A percentile compares a stretch with the other conserved stretches of the same genome.
These are phyloP conservation scores for Microtus ochrogaster DNA, from an alignment of 2,113 vertebrate species.

Conservation along the genomic window DNA sequence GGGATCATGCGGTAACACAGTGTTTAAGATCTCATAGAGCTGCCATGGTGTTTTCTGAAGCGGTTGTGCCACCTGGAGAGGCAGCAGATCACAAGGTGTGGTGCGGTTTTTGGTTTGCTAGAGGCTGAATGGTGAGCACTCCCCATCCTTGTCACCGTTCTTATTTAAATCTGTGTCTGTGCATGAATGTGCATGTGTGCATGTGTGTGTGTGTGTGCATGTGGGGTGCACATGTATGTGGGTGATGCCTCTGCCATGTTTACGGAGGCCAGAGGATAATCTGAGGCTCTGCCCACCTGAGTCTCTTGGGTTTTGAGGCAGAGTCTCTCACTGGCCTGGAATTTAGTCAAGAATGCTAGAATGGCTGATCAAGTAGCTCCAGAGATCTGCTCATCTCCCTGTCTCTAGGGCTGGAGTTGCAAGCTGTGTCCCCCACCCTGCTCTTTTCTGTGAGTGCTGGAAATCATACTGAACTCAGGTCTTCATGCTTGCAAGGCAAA, in stretches of 20 bases:
- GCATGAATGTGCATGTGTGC: too few species aligned
- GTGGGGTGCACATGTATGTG: neutral
- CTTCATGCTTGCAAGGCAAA: neutral
- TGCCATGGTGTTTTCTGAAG: neutral
- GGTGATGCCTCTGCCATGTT: too few species aligned
- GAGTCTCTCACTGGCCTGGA: neutral
- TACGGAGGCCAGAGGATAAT: neutral
- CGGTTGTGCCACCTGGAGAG: accelerated
- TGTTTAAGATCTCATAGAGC: neutral
- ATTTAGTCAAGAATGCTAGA: neutral
- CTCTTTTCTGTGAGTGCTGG: neutral
- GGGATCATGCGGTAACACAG: neutral
- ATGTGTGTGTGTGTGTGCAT: neutral
- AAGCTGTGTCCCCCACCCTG: neutral
- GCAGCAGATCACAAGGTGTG: accelerated
- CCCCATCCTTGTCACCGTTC: too few species aligned
- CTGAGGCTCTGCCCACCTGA: neutral
- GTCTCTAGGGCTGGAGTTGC: neutral
- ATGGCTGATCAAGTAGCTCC: neutral
- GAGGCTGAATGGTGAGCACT: too few species aligned
- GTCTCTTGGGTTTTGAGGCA: neutral
- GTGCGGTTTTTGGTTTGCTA: neutral
- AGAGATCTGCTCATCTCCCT: neutral
- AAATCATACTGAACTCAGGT: neutral
- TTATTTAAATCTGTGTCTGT: neutral